Conservation (phyloP, 2,888 invertebrate genomes). For the Cynaeus angustus region DNA sequence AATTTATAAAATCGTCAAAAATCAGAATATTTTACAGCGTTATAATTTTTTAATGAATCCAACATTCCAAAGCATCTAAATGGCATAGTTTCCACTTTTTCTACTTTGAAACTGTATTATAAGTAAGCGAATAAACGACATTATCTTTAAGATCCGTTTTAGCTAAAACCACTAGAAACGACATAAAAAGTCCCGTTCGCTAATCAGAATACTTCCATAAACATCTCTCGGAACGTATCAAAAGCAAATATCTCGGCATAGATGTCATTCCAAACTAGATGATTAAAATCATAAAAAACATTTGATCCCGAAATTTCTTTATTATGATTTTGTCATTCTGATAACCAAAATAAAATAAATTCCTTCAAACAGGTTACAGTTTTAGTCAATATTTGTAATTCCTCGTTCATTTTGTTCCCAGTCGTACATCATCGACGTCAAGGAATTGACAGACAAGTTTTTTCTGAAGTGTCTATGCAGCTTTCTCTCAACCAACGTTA, state of each 20-base stretch:
- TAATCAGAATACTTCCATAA: background rate
- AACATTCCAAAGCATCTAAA: too few species aligned
- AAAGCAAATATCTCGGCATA: constrained; percentile 15
- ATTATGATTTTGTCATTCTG: background rate
- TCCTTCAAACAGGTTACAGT: constrained; percentile 2
- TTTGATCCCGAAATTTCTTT: background rate
- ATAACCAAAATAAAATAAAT: constrained; percentile 7
- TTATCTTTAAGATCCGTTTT: background rate
- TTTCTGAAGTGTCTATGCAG: background rate
- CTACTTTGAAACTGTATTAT: too few species aligned
- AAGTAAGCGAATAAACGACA: too few species aligned
- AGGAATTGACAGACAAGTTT: background rate
- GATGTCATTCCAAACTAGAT: constrained; percentile 10
- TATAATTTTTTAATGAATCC: too few species aligned
- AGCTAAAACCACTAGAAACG: background rate
- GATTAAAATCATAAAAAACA: background rate
- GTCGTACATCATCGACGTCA: background rate
- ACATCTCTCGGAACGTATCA: background rate
- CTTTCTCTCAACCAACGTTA: constrained; percentile 19
- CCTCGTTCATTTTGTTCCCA: background rate
- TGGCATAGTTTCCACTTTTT: too few species aligned
- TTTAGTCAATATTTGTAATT: too few species aligned
- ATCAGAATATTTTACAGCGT: too few species aligned
- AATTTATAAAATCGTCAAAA: too few species aligned
- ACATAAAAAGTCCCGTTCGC: background rate